phyloP scores from a whole-genome alignment of 2,888 invertebrate species.

The Leucophenga maculata region DNA sequence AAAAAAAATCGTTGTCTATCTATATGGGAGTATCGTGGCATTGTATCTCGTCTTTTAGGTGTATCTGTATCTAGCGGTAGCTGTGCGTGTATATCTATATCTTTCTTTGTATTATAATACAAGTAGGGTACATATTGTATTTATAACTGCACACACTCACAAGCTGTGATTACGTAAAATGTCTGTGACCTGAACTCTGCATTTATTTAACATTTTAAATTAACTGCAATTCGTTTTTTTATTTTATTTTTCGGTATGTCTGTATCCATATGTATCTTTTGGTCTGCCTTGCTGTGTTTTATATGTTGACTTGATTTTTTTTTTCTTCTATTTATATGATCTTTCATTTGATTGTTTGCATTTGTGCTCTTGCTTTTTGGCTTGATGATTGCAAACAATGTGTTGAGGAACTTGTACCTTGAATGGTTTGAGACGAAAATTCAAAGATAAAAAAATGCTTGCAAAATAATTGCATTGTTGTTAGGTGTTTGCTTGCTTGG shows the following conservation, averaged over 20 bases:
- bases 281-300: not conserved
- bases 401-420: slow-evolving; percentile 29
- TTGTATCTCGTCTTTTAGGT: not conserved
- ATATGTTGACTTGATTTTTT: slow-evolving; percentile 6
- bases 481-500: not conserved
- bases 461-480: not conserved
- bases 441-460: not conserved
- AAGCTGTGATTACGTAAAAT: slow-evolving; percentile 55
- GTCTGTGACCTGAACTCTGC: slow-evolving; percentile 63
- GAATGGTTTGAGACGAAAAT: slow-evolving; percentile 16
- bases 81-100: not conserved
- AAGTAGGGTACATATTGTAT: not conserved
- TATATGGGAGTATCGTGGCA: slow-evolving; percentile 11
- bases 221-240: slow-evolving; percentile 40
- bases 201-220: slow-evolving; percentile 54
- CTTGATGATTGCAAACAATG: slow-evolving; percentile 8
- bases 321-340: not conserved
- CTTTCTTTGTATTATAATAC: no score
- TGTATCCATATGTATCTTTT: no score
- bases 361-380: slow-evolving; percentile 9
- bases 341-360: not conserved
- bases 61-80: not conserved
- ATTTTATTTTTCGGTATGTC: not conserved
- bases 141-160: not conserved
- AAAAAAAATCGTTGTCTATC: not conserved